phyloP scores from a whole-genome alignment of 2,113 vertebrate species.

The Etia nguti region DNA sequence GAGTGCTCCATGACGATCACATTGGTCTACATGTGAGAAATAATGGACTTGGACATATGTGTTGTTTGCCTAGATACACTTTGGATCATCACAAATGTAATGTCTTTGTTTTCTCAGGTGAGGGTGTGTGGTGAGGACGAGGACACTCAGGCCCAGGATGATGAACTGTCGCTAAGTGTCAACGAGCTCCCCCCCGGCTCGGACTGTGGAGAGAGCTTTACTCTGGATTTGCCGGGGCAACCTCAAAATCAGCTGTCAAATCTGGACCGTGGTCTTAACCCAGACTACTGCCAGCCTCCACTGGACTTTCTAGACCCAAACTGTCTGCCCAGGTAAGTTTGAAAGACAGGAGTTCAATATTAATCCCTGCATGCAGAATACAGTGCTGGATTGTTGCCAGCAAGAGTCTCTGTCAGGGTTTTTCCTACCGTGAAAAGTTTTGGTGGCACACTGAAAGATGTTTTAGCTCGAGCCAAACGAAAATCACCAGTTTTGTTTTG shows the following conservation, averaged over 20 bases:
- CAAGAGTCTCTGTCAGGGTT: neutral
- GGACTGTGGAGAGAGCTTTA: slow-evolving; percentile 89
- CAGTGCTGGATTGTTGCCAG: neutral
- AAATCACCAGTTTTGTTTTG: neutral
- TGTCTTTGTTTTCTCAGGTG: slow-evolving; percentile 51
- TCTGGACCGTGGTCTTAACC: slow-evolving; percentile 26
- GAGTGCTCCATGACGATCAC: slow-evolving; percentile 47
- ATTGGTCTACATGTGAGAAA: slow-evolving; percentile 43
- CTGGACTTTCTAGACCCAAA: slow-evolving; percentile 79
- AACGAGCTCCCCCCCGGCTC: slow-evolving; percentile 87
- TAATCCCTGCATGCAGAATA: neutral
- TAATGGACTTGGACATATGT: neutral
- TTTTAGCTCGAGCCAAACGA: neutral
- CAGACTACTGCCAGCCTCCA: slow-evolving; percentile 59
- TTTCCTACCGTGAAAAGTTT: neutral
- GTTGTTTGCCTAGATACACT: neutral
- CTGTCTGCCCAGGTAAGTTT: slow-evolving; percentile 80
- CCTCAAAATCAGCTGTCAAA: slow-evolving; percentile 21
- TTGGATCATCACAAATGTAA: neutral
- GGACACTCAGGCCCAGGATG: slow-evolving; percentile 82
- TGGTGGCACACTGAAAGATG: neutral
- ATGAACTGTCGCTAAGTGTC: slow-evolving; percentile 85
- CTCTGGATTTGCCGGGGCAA: slow-evolving; percentile 79
- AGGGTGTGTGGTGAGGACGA: slow-evolving; percentile 81
- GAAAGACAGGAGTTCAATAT: neutral